Evolutionary conservation across 37 sponge, comb jelly and placozoan species (phyloP), one percentile per base, ranked within the genome.

Genomic region (Haliclona indistincta): DNA sequence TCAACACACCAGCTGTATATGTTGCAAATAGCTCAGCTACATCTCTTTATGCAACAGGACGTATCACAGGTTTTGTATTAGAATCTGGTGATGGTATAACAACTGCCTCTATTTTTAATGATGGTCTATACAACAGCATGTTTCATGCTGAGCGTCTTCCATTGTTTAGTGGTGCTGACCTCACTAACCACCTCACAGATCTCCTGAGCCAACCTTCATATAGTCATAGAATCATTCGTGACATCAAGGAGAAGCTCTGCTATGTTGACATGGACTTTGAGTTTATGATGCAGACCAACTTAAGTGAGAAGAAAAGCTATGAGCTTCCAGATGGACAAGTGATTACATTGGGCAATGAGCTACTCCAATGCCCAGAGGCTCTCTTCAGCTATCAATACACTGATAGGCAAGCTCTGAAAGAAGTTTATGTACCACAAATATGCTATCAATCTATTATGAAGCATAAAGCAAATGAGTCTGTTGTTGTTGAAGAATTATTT

Each of bases 71-170:
- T 79, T 93, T 98, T 88, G 99, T 98, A 72, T 85, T 98, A 78
- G 99, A 98, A 54, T 98, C 99, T 76, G 99, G 99, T 58, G 99
- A 98, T 77, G 99, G 99, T 82, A 96, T 98, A n/a, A 88, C 96
- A 55, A 96, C 95, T 92, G 95, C 96, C 29, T 94, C 95, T 4
- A 96, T 96, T 84, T 93, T 98, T 96, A 95, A 98, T 73, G 99
- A 98, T 71, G 99, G 99, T 54, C 93, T n/a, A n/a, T n/a, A n/a
- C n/a, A n/a, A 98, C 68, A 94, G 94, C 28, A 91, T 98, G 44
- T 94, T 94, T 70, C 96, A 95, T 71, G 99, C 96, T 74, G 93
- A 95, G 83, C 91, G 92, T 41, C 96, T 94, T 92, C 86, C 95
- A 63, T 96, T 95, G 81, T 61, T 98, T 75, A 96, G 94, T 41